Evolutionary conservation across 2,888 invertebrate species (phyloP), one percentile per base, ranked within the genome.

Genomic region (Coelinius sp.): DNA sequence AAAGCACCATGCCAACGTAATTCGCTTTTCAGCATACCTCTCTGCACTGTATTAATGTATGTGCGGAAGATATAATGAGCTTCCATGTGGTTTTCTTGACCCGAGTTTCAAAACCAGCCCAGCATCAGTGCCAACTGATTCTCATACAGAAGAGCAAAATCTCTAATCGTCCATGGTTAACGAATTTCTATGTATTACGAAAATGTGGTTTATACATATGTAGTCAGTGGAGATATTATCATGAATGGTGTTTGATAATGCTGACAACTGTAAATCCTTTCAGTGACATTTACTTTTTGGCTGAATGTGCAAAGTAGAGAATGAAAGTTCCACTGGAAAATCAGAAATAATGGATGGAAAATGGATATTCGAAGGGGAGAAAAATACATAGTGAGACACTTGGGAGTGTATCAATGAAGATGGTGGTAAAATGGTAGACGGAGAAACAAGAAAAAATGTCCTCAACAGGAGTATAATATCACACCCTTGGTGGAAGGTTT

Each of bases 1-100:
- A 59, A 65, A 27, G 68, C 68, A 31, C 27, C 35, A 53, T 72
- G 44, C 64, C 59, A 52, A 41, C 63, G 68, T 72, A 72, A 72
- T 72, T 71, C 66, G 71, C 68, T 7, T 72, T 53, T 68, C 38
- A 66, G 64, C 44, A 68, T 63, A 63, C 52, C 63, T 63, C 63
- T 52, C 27, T 17, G 53, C 49, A 49, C 62, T 72, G 56, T 72
- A 72, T 72, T 72, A 72, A 72, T 72, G 68, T 68, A 63, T 24
- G 56, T 70, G 44, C 52, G 24, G 41, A 63, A 44, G 17, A 41
- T 63, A 64, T 72, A 72, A 72, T 72, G 71, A 72, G 71, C 68
- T 68, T 56, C 44, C 22, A 53, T 72, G 71, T 68, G 71, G 71
- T 68, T 68, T 71, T 27, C 67, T 67, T 71, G 62, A 67, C 67